phyloP scores from a whole-genome alignment of 2,113 vertebrate genomes.

The Lophotis ruficrista region DNA sequence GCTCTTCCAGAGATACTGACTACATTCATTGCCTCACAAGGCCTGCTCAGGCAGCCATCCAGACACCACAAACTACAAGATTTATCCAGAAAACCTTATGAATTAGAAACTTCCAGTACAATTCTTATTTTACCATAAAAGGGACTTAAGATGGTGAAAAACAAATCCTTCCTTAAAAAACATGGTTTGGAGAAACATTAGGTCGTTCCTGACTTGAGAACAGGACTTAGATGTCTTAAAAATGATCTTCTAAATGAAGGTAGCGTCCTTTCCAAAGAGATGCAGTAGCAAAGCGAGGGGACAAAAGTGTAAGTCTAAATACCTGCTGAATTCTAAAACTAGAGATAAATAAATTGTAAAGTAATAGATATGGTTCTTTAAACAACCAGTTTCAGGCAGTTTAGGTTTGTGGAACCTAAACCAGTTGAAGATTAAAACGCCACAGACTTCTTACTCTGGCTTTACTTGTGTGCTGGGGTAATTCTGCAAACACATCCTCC shows the following conservation, averaged over 20 bases:
- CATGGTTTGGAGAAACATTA: not conserved
- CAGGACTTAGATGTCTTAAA: not conserved
- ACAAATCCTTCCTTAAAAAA: not conserved
- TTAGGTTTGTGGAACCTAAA: not conserved
- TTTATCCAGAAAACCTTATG: not conserved
- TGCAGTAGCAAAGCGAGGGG: not conserved
- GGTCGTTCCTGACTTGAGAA: not conserved
- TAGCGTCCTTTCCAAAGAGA: not conserved
- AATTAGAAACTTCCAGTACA: not conserved
- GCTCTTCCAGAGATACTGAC: not conserved
- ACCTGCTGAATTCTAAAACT: not conserved
- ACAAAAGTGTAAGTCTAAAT: not conserved
- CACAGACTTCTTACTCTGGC: not conserved
- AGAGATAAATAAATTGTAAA: not conserved
- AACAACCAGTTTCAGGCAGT: not conserved
- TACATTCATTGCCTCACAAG: not conserved
- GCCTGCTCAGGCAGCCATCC: not conserved
- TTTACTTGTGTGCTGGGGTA: not conserved
- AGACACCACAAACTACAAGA: not conserved
- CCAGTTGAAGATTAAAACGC: not conserved
- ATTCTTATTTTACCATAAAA: not conserved
- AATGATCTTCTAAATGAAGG: not conserved
- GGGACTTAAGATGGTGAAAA: not conserved
- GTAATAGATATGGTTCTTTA: not conserved
- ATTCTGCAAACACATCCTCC: not conserved